These are phyloP conservation scores for Trachurus trachurus DNA, from an alignment of 2,797 vertebrate species.

Conservation along the genomic window DNA sequence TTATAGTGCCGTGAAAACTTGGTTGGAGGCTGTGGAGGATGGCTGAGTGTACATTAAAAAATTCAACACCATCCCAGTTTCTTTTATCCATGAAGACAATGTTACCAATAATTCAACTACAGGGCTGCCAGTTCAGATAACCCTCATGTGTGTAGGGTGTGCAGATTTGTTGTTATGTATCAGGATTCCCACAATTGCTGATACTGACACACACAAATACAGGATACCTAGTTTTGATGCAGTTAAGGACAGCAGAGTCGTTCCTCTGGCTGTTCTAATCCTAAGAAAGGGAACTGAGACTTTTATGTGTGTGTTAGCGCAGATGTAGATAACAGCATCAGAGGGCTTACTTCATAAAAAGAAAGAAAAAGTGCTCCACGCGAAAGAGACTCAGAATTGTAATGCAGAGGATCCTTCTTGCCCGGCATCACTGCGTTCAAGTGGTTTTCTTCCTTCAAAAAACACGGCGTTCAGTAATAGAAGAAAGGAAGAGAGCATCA, in stretches of 20 bases:
- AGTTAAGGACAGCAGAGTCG: constrained; percentile 34
- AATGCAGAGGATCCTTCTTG: constrained; percentile 32
- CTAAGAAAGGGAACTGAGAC: constrained; percentile 29
- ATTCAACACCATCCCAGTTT: neutral
- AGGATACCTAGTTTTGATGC: neutral
- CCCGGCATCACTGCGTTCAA: neutral
- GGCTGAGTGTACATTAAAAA: neutral
- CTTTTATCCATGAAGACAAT: neutral
- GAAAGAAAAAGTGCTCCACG: constrained; percentile 22
- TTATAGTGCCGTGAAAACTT: neutral
- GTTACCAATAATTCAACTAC: too few species aligned
- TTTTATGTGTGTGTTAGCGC: constrained; percentile 30
- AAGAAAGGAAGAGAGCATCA: constrained; percentile 51
- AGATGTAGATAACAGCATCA: constrained; percentile 58
- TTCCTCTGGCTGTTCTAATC: constrained; percentile 31
- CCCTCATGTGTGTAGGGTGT: neutral
- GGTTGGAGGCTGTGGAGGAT: neutral
- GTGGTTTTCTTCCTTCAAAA: constrained; percentile 49
- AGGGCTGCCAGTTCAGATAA: too few species aligned
- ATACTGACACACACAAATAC: neutral
- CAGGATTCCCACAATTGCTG: neutral
- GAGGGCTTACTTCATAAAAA: constrained; percentile 46
- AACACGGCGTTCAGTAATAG: constrained; percentile 21
- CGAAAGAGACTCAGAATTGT: constrained; percentile 44
- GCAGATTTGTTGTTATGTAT: neutral